A percentile compares a stretch with the other conserved stretches of the same genome.
Conservation (phyloP, 92 coral and sea anemone species). For the Anthopleura xanthogrammica region DNA sequence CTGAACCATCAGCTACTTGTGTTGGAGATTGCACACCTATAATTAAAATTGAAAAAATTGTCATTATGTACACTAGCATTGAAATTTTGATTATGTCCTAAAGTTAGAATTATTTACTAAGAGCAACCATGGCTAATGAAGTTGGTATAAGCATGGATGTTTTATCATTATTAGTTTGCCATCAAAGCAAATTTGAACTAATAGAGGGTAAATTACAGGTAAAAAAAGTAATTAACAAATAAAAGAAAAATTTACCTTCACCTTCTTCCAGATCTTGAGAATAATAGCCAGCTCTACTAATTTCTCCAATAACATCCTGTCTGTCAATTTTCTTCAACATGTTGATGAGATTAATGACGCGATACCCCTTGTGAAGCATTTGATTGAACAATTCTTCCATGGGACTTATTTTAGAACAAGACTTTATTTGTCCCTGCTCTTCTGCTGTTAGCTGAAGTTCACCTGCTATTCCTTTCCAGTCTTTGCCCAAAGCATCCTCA, state of each 20-base stretch:
- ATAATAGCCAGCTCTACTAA: constrained; percentile 4
- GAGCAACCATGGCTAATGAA: too few species aligned
- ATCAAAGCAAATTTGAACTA: too few species aligned
- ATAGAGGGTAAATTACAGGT: too few species aligned
- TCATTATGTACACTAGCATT: too few species aligned
- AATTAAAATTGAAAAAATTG: too few species aligned
- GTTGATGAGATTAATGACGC: constrained; percentile 43
- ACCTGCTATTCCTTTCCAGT: constrained; percentile 78
- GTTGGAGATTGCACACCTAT: not conserved
- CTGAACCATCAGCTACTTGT: not conserved
- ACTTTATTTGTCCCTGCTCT: constrained; percentile 26
- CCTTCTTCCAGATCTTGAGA: not conserved
- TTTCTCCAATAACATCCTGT: constrained; percentile 42
- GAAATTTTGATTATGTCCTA: too few species aligned
- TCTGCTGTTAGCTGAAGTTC: constrained; percentile 50
- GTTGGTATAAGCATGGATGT: too few species aligned
- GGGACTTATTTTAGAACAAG: constrained; percentile 31
- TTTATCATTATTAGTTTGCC: too few species aligned
- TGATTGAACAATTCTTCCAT: constrained; percentile 62
- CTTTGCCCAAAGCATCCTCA: constrained; percentile 23
- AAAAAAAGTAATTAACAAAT: not conserved
- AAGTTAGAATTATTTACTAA: too few species aligned
- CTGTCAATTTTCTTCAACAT: constrained; percentile 36
- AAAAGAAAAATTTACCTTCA: not conserved
- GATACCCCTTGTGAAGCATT: constrained; percentile 49